Conservation (phyloP, 2,797 vertebrate genomes). For the Pangasius djambal region DNA sequence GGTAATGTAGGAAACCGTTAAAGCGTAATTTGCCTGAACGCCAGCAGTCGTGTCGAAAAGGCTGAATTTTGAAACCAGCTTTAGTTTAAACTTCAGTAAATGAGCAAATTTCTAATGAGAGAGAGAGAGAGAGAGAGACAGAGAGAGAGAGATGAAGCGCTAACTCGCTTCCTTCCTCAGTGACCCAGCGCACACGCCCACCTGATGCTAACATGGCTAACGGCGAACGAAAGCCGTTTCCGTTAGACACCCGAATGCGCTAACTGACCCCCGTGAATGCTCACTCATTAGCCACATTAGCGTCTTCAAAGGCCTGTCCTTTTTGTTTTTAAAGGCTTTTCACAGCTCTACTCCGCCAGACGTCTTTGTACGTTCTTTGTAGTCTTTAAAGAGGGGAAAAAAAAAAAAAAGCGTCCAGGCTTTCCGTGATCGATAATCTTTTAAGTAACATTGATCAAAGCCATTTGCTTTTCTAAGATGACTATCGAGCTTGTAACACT, state of each 20-base stretch:
- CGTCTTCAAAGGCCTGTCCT: neutral
- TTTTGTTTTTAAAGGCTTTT: neutral
- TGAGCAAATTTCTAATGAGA: neutral
- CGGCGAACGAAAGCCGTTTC: neutral
- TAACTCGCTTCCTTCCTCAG: too few relatives aligned
- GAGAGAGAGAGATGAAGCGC: too few relatives aligned
- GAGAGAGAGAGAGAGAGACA: too few relatives aligned
- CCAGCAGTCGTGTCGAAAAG: too few relatives aligned
- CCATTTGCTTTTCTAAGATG: conserved; percentile 42
- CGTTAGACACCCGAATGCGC: neutral
- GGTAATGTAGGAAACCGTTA: neutral
- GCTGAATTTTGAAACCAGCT: too few relatives aligned
- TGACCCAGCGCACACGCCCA: neutral
- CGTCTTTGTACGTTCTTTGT: neutral
- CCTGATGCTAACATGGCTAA: neutral
- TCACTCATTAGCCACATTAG: neutral
- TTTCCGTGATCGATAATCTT: conserved; percentile 37
- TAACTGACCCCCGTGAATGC: neutral
- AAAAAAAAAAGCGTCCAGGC: neutral
- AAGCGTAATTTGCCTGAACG: neutral
- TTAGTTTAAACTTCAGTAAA: neutral
- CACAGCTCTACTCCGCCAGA: neutral
- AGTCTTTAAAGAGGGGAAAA: neutral
- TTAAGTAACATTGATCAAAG: conserved; percentile 51
- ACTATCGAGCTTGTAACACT: conserved; percentile 32